Evolutionary conservation across 2,888 invertebrate genomes (phyloP).

Genomic region (Dryomyza anilis): DNA sequence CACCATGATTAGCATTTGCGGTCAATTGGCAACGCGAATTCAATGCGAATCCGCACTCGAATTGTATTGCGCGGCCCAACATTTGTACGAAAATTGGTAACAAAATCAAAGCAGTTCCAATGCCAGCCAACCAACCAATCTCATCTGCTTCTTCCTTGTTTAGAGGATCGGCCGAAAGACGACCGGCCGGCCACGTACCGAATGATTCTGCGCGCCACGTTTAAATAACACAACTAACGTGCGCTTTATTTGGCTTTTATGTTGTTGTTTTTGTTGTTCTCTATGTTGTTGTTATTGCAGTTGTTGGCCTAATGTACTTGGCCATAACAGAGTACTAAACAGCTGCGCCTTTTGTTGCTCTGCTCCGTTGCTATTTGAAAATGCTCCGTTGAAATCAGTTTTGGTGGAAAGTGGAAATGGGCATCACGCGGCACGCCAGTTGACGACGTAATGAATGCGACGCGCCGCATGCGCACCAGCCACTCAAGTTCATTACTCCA

Average conservation of each 20-base stretch:
- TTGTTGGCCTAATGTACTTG: not conserved
- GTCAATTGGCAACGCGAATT: slow-evolving; percentile 2
- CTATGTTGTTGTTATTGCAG: not conserved
- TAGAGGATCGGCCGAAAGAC: not conserved
- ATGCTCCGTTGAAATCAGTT: not conserved
- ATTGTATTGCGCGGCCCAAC: not conserved
- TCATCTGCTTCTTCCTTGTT: slow-evolving; percentile 22
- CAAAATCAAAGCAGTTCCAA: no score
- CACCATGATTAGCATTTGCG: slow-evolving; percentile 19
- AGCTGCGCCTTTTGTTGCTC: no score
- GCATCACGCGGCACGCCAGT: slow-evolving; percentile 6
- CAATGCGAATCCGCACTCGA: not conserved
- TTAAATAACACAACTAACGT: not conserved
- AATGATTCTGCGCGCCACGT: not conserved
- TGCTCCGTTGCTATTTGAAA: not conserved
- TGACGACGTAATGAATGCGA: slow-evolving; percentile 26
- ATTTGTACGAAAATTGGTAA: not conserved
- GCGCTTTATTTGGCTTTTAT: slow-evolving; percentile 20
- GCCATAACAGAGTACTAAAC: not conserved
- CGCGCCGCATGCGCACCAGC: no score
- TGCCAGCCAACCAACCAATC: not conserved
- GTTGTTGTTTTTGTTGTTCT: not conserved
- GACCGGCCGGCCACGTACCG: not conserved
- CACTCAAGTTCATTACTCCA: slow-evolving; percentile 26
- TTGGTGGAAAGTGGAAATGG: not conserved